phyloP scores from a whole-genome alignment of 2,797 vertebrate species.

The Hafferia zeledoni region DNA sequence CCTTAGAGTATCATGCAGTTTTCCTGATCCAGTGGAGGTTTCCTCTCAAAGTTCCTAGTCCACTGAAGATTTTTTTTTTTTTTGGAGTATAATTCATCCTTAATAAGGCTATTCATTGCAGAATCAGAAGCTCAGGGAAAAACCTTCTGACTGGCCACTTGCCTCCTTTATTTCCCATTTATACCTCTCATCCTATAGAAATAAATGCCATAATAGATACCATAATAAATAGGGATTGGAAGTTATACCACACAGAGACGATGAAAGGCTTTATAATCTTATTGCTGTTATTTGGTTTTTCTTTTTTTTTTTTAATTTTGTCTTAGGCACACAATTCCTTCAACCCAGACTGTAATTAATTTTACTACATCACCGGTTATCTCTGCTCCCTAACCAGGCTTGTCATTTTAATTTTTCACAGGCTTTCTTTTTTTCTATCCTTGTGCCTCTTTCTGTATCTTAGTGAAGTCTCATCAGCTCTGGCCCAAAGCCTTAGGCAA shows the following conservation, averaged over 20 bases:
- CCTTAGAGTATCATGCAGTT: background rate
- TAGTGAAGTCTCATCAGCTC: slow-evolving; percentile 62
- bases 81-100: background rate
- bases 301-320: slow-evolving; percentile 46
- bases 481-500: slow-evolving; percentile 62
- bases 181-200: background rate
- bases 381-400: slow-evolving; percentile 63
- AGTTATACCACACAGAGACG: slow-evolving; percentile 6
- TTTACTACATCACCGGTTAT: slow-evolving; percentile 70
- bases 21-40: background rate
- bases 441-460: slow-evolving; percentile 56
- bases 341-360: slow-evolving; percentile 66
- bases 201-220: slow-evolving; percentile 13
- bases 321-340: slow-evolving; percentile 48
- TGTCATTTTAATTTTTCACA: slow-evolving; percentile 76
- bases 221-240: slow-evolving; percentile 19
- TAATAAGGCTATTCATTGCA: background rate
- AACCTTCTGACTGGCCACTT: background rate
- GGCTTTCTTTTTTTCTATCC: slow-evolving; percentile 56
- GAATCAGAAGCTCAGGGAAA: background rate
- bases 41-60: background rate
- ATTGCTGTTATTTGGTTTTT: slow-evolving; percentile 45
- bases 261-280: slow-evolving; percentile 62
- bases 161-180: background rate
- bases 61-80: background rate